These are phyloP conservation scores for Drosophila sp. DNA, from an alignment of 1,140 invertebrate genomes.

Conservation along the genomic window DNA sequence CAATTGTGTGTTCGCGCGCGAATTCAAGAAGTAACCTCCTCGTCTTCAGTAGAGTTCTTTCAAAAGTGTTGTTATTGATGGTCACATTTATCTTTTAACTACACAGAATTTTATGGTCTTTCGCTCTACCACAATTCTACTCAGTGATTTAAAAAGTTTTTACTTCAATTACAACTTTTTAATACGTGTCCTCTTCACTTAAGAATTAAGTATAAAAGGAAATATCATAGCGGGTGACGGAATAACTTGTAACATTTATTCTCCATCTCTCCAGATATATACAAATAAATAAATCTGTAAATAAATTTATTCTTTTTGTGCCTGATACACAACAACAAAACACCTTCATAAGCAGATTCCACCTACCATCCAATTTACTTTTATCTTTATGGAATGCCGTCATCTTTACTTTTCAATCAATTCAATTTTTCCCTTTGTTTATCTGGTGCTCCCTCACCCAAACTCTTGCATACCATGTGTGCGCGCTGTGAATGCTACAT, in stretches of 20 bases:
- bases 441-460: neutral
- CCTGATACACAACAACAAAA: neutral
- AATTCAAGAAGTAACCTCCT: neutral
- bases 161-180: conserved; percentile 1
- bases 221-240: neutral
- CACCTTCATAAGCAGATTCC: neutral
- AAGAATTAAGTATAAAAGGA: neutral
- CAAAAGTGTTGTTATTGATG: conserved; percentile 1
- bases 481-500: conserved; percentile 5
- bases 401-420: conserved; percentile 13
- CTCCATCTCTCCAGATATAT: too few relatives aligned
- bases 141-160: neutral
- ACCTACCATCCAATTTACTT: conserved; percentile 9
- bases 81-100: neutral
- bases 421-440: conserved; percentile 1
- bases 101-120: neutral
- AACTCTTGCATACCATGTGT: neutral
- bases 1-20: neutral
- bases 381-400: conserved; percentile 19
- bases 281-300: too few relatives aligned
- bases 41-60: neutral
- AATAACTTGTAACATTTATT: too few relatives aligned
- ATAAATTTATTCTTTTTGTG: too few relatives aligned
- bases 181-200: neutral
- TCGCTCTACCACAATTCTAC: neutral